phyloP scores from a whole-genome alignment of 2,113 vertebrate genomes.

The Hylia prasina region DNA sequence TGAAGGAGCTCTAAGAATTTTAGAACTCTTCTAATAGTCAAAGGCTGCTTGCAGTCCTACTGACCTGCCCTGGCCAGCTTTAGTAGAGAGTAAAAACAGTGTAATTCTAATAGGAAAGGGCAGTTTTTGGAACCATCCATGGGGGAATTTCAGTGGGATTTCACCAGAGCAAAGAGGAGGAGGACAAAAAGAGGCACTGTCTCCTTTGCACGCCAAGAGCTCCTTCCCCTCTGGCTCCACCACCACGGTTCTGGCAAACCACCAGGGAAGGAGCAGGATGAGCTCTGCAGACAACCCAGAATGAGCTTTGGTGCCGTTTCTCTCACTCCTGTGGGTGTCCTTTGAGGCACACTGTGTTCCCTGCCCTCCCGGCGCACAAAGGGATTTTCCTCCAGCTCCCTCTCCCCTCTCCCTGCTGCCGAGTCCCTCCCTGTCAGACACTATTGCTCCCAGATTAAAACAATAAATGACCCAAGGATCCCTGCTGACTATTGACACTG shows the following conservation, averaged over 20 bases:
- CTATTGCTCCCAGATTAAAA: slow-evolving; percentile 76
- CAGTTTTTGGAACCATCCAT: not conserved
- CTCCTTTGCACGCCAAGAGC: not conserved
- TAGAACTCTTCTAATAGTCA: not conserved
- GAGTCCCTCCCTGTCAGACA: slow-evolving; percentile 38
- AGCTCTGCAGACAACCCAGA: not conserved
- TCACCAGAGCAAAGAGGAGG: not conserved
- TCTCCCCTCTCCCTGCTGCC: not conserved
- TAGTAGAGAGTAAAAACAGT: not conserved
- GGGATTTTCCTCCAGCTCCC: not conserved
- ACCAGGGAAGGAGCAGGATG: not conserved
- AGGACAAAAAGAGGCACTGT: not conserved
- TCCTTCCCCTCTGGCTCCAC: not conserved
- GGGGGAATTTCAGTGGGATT: not conserved
- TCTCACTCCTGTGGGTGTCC: fast-evolving
- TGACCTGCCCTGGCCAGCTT: not conserved
- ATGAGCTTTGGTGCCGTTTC: fast-evolving
- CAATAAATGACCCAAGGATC: slow-evolving; percentile 73
- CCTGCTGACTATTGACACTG: slow-evolving; percentile 60
- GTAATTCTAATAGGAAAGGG: not conserved
- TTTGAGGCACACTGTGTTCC: not conserved
- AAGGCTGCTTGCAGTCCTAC: not conserved
- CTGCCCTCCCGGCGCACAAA: not conserved
- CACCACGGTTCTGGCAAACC: not conserved
- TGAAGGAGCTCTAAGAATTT: not conserved